These are phyloP conservation scores for Morpho deidamia DNA, from an alignment of 2,888 invertebrate genomes.

Conservation along the genomic window DNA sequence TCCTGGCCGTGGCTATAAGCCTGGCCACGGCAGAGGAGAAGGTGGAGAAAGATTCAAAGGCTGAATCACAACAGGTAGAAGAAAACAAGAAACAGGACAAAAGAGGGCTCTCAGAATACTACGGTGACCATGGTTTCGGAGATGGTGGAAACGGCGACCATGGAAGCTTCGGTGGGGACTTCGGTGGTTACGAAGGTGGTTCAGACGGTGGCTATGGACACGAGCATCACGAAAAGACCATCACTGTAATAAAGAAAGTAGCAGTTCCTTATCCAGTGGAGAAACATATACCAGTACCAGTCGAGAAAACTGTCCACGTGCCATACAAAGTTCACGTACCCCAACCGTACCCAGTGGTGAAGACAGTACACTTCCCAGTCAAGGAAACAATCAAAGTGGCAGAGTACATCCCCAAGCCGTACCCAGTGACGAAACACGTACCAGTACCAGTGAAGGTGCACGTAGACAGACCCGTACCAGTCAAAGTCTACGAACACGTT, in stretches of 20 bases:
- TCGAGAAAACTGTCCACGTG: constrained; percentile 82
- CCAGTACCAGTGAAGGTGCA: constrained; percentile 83
- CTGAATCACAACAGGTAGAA: constrained; percentile 60
- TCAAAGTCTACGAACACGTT: constrained; percentile 77
- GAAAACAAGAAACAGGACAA: constrained; percentile 77
- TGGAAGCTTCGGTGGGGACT: constrained; percentile 33
- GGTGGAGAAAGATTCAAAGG: constrained; percentile 66
- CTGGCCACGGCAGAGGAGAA: constrained; percentile 77
- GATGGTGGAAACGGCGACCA: constrained; percentile 26
- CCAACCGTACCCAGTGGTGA: constrained; percentile 84
- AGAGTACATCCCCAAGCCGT: constrained; percentile 82
- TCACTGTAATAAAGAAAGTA: constrained; percentile 85
- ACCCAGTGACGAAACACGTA: constrained; percentile 82
- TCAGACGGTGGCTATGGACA: constrained; percentile 36
- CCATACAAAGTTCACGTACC: constrained; percentile 85
- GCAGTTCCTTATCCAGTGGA: constrained; percentile 85
- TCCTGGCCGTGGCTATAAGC: constrained; percentile 75
- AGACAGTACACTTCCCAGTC: constrained; percentile 82
- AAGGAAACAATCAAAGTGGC: constrained; percentile 83
- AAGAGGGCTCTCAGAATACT: constrained; percentile 72
- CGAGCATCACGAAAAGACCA: constrained; percentile 80
- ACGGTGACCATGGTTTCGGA: constrained; percentile 53
- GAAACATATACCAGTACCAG: constrained; percentile 82
- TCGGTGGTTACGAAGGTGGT: constrained; percentile 31
- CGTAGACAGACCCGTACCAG: constrained; percentile 82